phyloP scores from a whole-genome alignment of 2,113 vertebrate genomes.

The Gallinago jamesoni region DNA sequence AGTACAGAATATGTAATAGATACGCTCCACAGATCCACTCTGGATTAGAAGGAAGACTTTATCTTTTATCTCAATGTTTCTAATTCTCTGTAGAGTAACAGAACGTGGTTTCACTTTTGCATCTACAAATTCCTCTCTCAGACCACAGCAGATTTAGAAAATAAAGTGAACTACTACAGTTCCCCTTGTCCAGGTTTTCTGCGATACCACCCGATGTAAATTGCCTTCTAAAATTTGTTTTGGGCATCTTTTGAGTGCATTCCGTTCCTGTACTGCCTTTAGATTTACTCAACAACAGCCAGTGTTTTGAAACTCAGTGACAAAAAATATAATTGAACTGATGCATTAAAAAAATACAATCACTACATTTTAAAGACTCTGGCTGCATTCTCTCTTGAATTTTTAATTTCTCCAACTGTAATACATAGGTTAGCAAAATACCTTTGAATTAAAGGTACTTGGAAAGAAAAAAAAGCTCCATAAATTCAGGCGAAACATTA shows the following conservation, averaged over 20 bases:
- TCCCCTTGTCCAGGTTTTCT: background rate
- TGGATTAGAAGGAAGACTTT: background rate
- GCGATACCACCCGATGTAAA: background rate
- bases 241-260: background rate
- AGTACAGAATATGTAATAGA: constrained; percentile 15
- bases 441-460: background rate
- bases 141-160: background rate
- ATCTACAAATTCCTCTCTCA: background rate
- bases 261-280: background rate
- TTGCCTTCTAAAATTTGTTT: background rate
- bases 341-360: background rate
- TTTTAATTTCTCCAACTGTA: background rate
- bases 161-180: background rate
- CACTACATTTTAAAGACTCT: background rate
- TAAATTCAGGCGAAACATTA: background rate
- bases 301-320: background rate
- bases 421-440: background rate
- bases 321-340: background rate
- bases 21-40: background rate
- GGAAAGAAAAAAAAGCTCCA: background rate
- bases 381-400: background rate
- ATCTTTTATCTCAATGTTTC: background rate
- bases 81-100: background rate
- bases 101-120: background rate
- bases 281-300: background rate